Evolutionary conservation across 2,113 vertebrate genomes (phyloP), one percentile per base, ranked within the genome.

Genomic region (Melozone crissalis): DNA sequence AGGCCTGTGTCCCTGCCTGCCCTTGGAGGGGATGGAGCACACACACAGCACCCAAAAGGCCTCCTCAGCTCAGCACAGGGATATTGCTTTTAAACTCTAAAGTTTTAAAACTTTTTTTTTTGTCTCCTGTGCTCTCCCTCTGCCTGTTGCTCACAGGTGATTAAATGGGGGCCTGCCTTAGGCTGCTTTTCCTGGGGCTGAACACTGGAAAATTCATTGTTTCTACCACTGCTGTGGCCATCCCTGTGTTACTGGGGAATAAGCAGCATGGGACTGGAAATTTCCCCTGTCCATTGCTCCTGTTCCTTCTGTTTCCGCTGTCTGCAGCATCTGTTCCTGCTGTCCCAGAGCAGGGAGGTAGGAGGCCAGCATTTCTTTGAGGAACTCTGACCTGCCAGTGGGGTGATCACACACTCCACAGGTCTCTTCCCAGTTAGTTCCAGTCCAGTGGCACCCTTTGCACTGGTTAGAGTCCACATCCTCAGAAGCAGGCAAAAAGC

Each of bases 351-450:
- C 2, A 3, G 46, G 20, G 22, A 41, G 16, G 33, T 9, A 39
- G 73, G 47, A 85, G 43, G 71, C 14, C 30, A 28, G 52, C 3
- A 1, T 27, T 89, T 84, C 47, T 49, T 41, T 2, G 5, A 52
- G 72, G 68, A 79, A 79, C 55, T 16, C 37, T 76, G 79, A 37
- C 52, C 21, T 90, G 59, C 28, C 41, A 13, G 43, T 17, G 65
- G 46, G 39, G 51, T 83, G 84, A 23, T 28, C 67, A 37, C 57
- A 46, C 0, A 1, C 37, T 89, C 35, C 83, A 52, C 66, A 46
- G 71, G 54, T 54, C 51, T 49, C 74, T 79, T 31, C 61, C 61
- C 68, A 27, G 92, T 86, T 96, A 94, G 87, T 87, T 91, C 90
- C 2, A 41, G 82, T 90, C 61, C 9, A 18, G 44, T 39, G 77